Conservation (phyloP, 2,888 invertebrate genomes). For the Conchocele bisecta region DNA sequence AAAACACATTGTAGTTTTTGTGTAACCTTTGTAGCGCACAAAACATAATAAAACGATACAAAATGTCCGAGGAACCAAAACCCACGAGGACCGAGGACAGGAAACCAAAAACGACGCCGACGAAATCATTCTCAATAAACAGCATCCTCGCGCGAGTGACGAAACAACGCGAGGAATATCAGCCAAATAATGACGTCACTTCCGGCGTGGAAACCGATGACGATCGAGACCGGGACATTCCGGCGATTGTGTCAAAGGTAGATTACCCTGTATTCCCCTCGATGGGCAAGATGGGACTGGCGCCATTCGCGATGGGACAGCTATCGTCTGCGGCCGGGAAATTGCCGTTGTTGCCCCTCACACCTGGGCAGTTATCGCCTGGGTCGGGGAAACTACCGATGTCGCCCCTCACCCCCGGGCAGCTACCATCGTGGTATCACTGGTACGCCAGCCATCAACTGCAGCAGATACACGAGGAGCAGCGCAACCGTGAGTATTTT, state of each 20-base stretch:
- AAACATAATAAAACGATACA: too few relatives aligned
- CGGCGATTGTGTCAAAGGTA: conserved; percentile 59
- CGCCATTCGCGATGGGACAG: too few relatives aligned
- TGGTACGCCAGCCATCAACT: conserved; percentile 66
- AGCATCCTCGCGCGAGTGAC: conserved; percentile 68
- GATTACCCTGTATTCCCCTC: conserved; percentile 48
- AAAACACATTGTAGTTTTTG: too few relatives aligned
- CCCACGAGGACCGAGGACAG: too few relatives aligned
- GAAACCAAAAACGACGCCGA: too few relatives aligned
- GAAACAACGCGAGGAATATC: conserved; percentile 45
- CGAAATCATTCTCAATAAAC: conserved; percentile 73
- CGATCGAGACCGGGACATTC: conserved; percentile 38
- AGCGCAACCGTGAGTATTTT: conserved; percentile 4
- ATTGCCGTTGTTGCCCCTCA: conserved; percentile 22
- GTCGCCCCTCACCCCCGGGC: conserved; percentile 39
- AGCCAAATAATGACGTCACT: conserved; percentile 14
- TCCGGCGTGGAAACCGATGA: conserved; percentile 27
- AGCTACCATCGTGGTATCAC: conserved; percentile 65
- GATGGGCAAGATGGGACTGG: not conserved
- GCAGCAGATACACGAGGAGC: conserved; percentile 49
- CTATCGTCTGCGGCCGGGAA: too few relatives aligned
- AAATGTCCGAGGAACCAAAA: too few relatives aligned
- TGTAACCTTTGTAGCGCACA: too few relatives aligned
- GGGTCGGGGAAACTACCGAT: conserved; percentile 31
- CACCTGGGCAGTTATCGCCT: too few relatives aligned